Evolutionary conservation across 1,140 invertebrate genomes (phyloP).

Genomic region (Hermetia illucens): DNA sequence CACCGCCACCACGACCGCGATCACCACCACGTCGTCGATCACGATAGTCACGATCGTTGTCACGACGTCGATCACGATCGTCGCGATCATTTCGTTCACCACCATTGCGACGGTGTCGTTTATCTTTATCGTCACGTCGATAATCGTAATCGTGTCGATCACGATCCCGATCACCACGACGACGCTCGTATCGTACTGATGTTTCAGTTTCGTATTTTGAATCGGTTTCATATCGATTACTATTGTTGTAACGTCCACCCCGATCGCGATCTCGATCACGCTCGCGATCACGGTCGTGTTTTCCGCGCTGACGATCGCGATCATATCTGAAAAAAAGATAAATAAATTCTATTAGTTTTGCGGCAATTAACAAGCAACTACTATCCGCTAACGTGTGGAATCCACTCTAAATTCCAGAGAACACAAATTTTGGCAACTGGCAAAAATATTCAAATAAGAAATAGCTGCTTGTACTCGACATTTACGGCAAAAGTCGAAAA

Average conservation of each 20-base stretch:
- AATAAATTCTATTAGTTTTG: too few species aligned
- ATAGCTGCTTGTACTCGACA: too few species aligned
- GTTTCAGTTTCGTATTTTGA: constrained; percentile 14
- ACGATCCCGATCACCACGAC: constrained; percentile 12
- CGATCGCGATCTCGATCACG: constrained; percentile 1
- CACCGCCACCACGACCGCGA: too few species aligned
- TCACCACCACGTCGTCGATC: constrained; percentile 15
- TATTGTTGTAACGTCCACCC: constrained; percentile 7
- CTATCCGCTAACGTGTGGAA: too few species aligned
- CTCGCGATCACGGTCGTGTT: constrained; percentile 10
- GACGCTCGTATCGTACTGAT: constrained; percentile 11
- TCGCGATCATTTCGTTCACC: constrained; percentile 9
- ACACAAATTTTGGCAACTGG: too few species aligned
- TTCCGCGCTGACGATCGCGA: constrained; percentile 6
- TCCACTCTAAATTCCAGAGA: too few species aligned
- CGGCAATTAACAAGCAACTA: too few species aligned
- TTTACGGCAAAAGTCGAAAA: too few species aligned
- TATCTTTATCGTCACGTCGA: constrained; percentile 13
- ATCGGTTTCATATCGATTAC: constrained; percentile 10
- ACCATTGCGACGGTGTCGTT: constrained; percentile 13
- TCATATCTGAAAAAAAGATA: too few species aligned
- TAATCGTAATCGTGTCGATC: constrained; percentile 19
- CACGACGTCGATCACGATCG: constrained; percentile 4
- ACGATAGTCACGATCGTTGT: constrained; percentile 7
- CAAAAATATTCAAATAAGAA: too few species aligned